A percentile compares a stretch with the other conserved stretches of the same genome.
phyloP scores from a whole-genome alignment of 2,888 invertebrate genomes.

The Trichogramma dendrolimi region DNA sequence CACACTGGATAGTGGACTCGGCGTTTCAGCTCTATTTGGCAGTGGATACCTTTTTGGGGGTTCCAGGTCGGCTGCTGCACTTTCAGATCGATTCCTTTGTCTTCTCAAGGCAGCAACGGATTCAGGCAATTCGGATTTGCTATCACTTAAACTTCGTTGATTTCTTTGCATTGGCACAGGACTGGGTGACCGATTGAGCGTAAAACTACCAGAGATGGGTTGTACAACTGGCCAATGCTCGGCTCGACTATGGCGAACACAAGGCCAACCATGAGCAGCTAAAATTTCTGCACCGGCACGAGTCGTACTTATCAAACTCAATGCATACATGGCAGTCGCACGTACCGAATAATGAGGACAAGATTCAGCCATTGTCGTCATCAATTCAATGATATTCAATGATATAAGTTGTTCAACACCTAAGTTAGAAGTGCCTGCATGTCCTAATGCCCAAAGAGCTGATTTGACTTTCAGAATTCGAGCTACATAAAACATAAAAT shows the following conservation, averaged over 20 bases:
- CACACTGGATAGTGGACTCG: conserved; percentile 86
- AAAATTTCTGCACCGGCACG: conserved; percentile 77
- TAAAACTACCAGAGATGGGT: conserved; percentile 17
- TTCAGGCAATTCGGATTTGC: conserved; percentile 44
- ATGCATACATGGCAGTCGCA: conserved; percentile 82
- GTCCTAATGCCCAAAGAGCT: conserved; percentile 85
- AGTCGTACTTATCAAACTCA: conserved; percentile 82
- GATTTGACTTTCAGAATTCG: conserved; percentile 74
- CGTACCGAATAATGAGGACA: conserved; percentile 82
- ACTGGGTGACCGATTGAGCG: conserved; percentile 39
- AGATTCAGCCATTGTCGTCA: conserved; percentile 69
- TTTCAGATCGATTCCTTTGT: conserved; percentile 48
- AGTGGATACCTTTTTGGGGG: conserved; percentile 39
- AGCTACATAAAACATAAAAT: conserved; percentile 25
- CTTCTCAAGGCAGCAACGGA: conserved; percentile 36
- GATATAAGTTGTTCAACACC: conserved; percentile 72
- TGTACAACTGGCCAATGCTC: conserved; percentile 47
- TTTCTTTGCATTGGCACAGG: conserved; percentile 38
- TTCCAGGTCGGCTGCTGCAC: conserved; percentile 50
- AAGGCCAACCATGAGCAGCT: conserved; percentile 43
- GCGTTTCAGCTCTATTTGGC: conserved; percentile 66
- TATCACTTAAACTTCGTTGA: conserved; percentile 49
- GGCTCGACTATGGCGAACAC: conserved; percentile 46
- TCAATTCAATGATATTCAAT: conserved; percentile 54
- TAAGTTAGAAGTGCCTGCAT: conserved; percentile 71